Base-by-base conservation (phyloP, 2,113 vertebrate species). In the Calonectris borealis region DNA sequence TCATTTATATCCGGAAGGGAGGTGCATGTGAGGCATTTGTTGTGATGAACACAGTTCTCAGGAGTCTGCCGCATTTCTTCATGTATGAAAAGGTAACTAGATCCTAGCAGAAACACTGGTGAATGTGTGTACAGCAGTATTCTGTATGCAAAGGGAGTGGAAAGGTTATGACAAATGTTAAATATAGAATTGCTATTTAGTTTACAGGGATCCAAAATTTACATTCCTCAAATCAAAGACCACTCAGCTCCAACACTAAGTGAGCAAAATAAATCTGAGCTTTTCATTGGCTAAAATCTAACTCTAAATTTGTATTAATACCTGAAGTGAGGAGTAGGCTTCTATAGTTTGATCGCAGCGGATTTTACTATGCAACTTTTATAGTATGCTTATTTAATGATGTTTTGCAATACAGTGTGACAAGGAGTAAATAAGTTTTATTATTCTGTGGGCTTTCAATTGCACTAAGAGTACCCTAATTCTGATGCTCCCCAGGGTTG, bases 181-280 rank as follows among this genome's bases (percentile, higher is more conserved):
- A 96, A 96, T 88, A 95, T 49, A 94, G 92, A 94, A 96, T 36
- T 88, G 92, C 82, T 93, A 34, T 86, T 97, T 96, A 84, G 85
- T 93, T 97, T 94, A 93, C 91, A 96, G 54, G 14, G 66, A 95
- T 93, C 42, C 48, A 94, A 72, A 96, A 97, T 97, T 94, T 97
- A 83, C 58, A 93, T 86, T 97, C 70, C 86, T 93, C 91, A 94
- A 96, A 96, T 86, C 46, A 19, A 85, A 96, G 89, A 79, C 54
- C 76, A 86, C 65, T 96, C 93, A 93, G 76, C 91, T 96, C 92
- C 75, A 82, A 96, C 55, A 77, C 55, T 79, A 94, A 95, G 44
- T 31, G 83, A 97, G 90, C 77, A 96, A 98, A 95, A 88, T 88
- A 96, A 96, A 96, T 90, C 90, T 71, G 66, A 96, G 75, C 31